Base-by-base conservation (phyloP, 1,140 invertebrate species). In the Muscidifurax raptorellus region DNA sequence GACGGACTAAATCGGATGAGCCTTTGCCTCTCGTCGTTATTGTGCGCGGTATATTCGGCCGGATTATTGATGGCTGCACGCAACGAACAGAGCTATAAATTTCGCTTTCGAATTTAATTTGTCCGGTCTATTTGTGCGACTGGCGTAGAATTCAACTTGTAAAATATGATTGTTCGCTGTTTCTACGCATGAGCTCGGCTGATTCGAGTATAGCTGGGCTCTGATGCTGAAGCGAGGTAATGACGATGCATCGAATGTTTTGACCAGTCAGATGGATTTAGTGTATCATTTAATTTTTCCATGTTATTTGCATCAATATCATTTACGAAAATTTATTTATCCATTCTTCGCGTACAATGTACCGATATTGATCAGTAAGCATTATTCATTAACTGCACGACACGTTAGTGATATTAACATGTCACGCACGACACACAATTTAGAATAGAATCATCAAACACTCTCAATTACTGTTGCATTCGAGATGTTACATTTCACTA, bases 1-100 rank as follows among this genome's bases (percentile, higher is more conserved):
- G 28, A 9, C 9, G 18, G 18, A 30, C 72, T 66, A 82, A 82
- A 82, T 82, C 72, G 22, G 72, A 82, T 82, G 72, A 82, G 52
- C 72, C 30, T 22, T n/a, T 18, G 52, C 72, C n/a, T 22, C 52
- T 18, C 52, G n/a, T 40, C 52, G 80, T 66, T 82, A 36, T n/a
- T 72, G 47, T 25, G 22, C 25, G 25, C 67, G 40, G n/a, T 81
- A 44, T 4, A 32, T 71, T 15, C 28, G 0, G 66, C 22, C 27
- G 47, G 44, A 74, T 81, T 81, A 81, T 74, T 81, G 80, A 81
- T 81, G 40, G 67, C 0, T 69, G 22, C 22, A 7, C 5, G 1
- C 32, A 66, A 18, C 9, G 28, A 52, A 15, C 30, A 9, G 30
- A 71, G 25, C 67, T 71, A 67, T 28, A 30, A 80, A 71, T 80